Percentiles rank a stretch among this genome's conserved stretches.
Conservation (phyloP, 2,113 vertebrate species). For the Motacilla tschutschensis region DNA sequence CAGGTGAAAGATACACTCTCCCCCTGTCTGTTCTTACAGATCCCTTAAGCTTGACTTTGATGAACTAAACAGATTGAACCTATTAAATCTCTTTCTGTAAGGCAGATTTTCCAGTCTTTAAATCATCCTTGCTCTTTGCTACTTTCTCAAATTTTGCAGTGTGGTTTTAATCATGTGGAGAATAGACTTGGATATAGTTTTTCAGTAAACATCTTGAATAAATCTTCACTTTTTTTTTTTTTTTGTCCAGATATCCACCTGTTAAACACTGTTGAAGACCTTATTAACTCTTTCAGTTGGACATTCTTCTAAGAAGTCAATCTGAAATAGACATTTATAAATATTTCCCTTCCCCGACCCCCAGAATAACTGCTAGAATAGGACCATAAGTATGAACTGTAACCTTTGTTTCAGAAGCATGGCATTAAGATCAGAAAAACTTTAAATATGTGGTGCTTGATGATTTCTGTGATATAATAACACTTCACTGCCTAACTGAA, state of each 20-base stretch:
- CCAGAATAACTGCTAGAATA: not conserved
- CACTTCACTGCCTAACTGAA: not conserved
- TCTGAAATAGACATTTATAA: not conserved
- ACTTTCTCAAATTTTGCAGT: not conserved
- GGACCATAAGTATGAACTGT: not conserved
- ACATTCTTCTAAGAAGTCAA: not conserved
- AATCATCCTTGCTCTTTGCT: not conserved
- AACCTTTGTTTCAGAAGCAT: not conserved
- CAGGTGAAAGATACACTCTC: not conserved
- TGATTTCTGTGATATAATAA: not conserved
- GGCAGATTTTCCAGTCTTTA: constrained; percentile 23
- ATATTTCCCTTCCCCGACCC: accelerated
- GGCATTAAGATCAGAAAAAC: not conserved
- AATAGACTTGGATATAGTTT: not conserved
- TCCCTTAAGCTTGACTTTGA: constrained; percentile 36
- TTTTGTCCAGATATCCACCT: not conserved
- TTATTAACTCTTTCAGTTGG: not conserved
- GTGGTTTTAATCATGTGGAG: not conserved
- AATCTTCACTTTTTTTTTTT: not conserved
- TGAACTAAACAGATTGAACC: constrained; percentile 22
- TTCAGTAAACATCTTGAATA: not conserved
- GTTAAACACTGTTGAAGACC: not conserved
- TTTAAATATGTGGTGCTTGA: not conserved
- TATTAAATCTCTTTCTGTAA: constrained; percentile 9
- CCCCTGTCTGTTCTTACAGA: not conserved